Percentiles rank a stretch among this genome's conserved stretches.
These are phyloP conservation scores for Acrobasis consociella DNA, from an alignment of 2,888 invertebrate genomes.

Conservation along the genomic window DNA sequence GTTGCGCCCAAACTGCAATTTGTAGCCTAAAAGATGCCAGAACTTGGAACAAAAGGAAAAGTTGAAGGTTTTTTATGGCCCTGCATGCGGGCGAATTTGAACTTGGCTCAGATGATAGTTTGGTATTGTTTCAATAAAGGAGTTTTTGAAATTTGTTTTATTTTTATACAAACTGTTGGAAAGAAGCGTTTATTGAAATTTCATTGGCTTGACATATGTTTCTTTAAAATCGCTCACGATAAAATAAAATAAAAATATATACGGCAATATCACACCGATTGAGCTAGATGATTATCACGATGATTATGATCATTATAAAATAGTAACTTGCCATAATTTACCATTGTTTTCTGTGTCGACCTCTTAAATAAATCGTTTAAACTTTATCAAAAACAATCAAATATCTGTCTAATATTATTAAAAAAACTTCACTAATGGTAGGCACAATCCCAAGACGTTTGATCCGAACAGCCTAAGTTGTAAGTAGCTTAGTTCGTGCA, in stretches of 20 bases:
- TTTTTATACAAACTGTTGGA: too few relatives aligned
- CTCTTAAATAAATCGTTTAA: too few relatives aligned
- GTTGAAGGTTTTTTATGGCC: slow-evolving; percentile 3
- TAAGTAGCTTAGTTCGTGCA: slow-evolving; percentile 27
- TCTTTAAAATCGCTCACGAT: too few relatives aligned
- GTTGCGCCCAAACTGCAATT: slow-evolving; percentile 27
- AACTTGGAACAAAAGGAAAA: slow-evolving; percentile 12
- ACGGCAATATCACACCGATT: too few relatives aligned
- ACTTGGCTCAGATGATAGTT: not conserved
- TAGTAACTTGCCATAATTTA: too few relatives aligned
- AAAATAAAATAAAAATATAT: too few relatives aligned
- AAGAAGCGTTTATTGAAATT: too few relatives aligned
- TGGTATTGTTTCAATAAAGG: not conserved
- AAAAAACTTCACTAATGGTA: not conserved
- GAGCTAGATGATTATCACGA: too few relatives aligned
- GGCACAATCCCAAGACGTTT: slow-evolving; percentile 27
- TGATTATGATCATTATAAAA: too few relatives aligned
- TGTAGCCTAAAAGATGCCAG: slow-evolving; percentile 1
- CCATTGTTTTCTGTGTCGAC: too few relatives aligned
- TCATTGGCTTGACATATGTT: too few relatives aligned
- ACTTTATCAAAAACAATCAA: not conserved
- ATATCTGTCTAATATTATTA: too few relatives aligned
- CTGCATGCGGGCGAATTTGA: not conserved
- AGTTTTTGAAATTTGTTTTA: not conserved
- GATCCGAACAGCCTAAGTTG: slow-evolving; percentile 39